Percentiles rank a stretch among this genome's conserved stretches.
Conservation (phyloP, 2,888 invertebrate genomes). For the Spodoptera littoralis region DNA sequence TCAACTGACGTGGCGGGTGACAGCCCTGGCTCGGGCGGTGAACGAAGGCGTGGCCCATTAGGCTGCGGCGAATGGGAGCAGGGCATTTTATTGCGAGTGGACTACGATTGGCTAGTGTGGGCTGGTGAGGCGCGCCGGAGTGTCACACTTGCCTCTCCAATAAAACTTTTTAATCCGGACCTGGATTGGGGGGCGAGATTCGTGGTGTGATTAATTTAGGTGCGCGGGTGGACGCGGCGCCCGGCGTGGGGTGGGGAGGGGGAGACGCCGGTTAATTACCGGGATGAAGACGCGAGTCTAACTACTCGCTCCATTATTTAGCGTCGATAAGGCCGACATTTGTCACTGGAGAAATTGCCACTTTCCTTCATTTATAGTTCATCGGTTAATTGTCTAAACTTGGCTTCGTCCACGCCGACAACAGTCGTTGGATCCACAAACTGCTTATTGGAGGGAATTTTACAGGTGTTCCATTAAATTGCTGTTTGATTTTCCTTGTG, state of each 20-base stretch:
- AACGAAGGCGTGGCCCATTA: constrained; percentile 71
- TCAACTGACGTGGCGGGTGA: constrained; percentile 86
- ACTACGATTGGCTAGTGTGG: constrained; percentile 70
- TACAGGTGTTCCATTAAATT: constrained; percentile 46
- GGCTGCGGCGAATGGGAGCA: constrained; percentile 69
- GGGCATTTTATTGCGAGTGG: constrained; percentile 59
- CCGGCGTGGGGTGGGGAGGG: constrained; percentile 46
- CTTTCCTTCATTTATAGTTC: constrained; percentile 85
- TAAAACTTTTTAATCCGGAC: constrained; percentile 88
- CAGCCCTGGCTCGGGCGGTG: constrained; percentile 81
- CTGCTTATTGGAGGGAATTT: constrained; percentile 60
- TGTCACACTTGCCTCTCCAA: constrained; percentile 85
- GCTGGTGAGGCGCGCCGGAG: constrained; percentile 73
- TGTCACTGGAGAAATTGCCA: constrained; percentile 85
- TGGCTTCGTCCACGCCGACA: constrained; percentile 19
- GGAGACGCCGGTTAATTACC: constrained; percentile 81
- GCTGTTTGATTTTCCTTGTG: constrained; percentile 29
- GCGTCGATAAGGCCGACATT: constrained; percentile 85
- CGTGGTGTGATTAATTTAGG: constrained; percentile 88
- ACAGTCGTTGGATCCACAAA: constrained; percentile 24
- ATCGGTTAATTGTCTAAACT: constrained; percentile 75
- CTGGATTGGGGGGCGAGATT: constrained; percentile 87
- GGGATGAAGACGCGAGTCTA: constrained; percentile 87
- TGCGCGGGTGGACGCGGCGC: constrained; percentile 64
- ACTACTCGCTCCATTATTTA: constrained; percentile 87